Evolutionary conservation across 2,797 vertebrate genomes (phyloP).

Genomic region (Acanthornis magna): DNA sequence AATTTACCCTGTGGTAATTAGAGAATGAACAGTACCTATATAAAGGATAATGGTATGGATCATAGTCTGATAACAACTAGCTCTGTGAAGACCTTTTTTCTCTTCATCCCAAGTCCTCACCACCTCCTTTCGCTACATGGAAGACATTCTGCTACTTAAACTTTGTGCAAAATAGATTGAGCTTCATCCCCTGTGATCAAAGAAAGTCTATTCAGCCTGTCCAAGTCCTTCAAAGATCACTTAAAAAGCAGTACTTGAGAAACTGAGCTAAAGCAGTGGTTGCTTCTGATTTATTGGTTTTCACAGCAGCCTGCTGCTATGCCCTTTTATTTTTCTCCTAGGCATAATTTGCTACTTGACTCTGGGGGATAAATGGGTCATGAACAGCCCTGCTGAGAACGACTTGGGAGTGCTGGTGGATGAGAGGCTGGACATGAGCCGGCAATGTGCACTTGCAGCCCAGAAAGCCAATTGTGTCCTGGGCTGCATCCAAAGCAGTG

Average conservation of each 20-base stretch:
- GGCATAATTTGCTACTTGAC: not conserved
- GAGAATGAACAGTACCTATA: not conserved
- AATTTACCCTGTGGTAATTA: not conserved
- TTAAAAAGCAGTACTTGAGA: slow-evolving; percentile 53
- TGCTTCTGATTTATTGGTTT: slow-evolving; percentile 1
- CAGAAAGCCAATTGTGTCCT: not conserved
- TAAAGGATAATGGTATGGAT: not conserved
- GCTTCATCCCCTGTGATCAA: not conserved
- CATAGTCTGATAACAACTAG: not conserved
- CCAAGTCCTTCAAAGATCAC: not conserved
- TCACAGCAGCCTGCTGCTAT: not conserved
- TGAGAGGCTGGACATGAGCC: not conserved
- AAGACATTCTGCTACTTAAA: not conserved
- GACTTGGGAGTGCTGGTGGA: not conserved
- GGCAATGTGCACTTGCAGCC: not conserved
- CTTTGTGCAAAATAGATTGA: not conserved
- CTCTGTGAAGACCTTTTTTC: not conserved
- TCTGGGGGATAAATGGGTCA: not conserved
- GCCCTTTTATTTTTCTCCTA: not conserved
- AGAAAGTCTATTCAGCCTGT: not conserved
- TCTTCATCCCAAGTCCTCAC: not conserved
- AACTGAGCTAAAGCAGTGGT: slow-evolving; percentile 13
- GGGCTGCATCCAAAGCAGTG: not conserved
- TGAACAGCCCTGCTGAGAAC: not conserved
- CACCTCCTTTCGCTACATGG: not conserved